Evolutionary conservation across 2,888 invertebrate species (phyloP).

Genomic region (Tenthredo mesomela): DNA sequence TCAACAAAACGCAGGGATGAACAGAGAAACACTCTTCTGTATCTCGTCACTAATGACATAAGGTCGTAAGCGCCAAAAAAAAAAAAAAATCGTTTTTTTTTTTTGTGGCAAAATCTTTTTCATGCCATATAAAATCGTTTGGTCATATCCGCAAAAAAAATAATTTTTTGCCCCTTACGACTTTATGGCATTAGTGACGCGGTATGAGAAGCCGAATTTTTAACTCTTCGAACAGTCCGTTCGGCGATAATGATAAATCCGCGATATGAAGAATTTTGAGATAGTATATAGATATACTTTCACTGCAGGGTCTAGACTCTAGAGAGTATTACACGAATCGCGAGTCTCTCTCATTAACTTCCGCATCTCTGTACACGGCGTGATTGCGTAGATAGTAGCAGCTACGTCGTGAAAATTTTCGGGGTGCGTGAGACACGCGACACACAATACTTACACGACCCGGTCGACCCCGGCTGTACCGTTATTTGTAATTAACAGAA

Average conservation of each 20-base stretch:
- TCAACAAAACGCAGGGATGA: too few species aligned
- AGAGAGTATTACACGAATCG: neutral
- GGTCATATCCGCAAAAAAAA: too few species aligned
- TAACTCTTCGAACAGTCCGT: neutral
- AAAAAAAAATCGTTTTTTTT: too few species aligned
- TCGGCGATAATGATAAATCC: neutral
- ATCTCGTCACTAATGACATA: too few species aligned
- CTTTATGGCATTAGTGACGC: too few species aligned
- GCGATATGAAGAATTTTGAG: too few species aligned
- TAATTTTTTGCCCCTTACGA: too few species aligned
- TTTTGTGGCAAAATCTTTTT: too few species aligned
- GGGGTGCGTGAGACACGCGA: constrained; percentile 60
- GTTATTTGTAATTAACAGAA: constrained; percentile 32
- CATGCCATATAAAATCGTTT: too few species aligned
- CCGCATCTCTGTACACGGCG: neutral
- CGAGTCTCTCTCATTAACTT: neutral
- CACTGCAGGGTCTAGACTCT: neutral
- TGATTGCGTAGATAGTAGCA: neutral
- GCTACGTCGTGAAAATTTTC: neutral
- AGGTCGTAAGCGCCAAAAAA: too few species aligned
- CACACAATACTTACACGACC: neutral
- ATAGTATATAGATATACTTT: too few species aligned
- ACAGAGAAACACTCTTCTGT: too few species aligned
- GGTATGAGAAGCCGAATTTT: neutral
- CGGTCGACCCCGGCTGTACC: neutral